These are phyloP conservation scores for Zosterops japonicus DNA, from an alignment of 2,113 vertebrate genomes.

Conservation along the genomic window DNA sequence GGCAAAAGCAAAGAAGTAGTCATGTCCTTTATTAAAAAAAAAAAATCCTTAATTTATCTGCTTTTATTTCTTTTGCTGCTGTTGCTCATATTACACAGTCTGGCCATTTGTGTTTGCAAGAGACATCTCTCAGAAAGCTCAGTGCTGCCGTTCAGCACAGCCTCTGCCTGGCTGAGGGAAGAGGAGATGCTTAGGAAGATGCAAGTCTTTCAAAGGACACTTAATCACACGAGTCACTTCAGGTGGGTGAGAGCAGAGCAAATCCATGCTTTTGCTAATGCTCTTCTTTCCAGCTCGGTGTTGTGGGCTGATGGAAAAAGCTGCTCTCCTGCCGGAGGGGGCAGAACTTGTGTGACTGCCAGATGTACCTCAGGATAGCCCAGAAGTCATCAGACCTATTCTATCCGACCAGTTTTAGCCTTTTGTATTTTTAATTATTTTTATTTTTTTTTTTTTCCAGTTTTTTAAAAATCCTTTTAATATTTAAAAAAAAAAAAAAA, in stretches of 20 bases:
- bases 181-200: conserved; percentile 9
- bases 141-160: not conserved
- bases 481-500: conserved; percentile 14
- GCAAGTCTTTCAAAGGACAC: conserved; percentile 59
- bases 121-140: not conserved
- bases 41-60: not conserved
- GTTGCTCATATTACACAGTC: not conserved
- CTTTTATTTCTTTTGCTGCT: conserved; percentile 9
- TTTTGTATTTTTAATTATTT: not conserved
- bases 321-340: not conserved
- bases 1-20: not conserved
- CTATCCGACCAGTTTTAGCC: conserved; percentile 60
- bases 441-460: not conserved
- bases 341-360: conserved; percentile 2
- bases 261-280: not conserved
- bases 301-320: not conserved
- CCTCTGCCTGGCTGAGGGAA: conserved; percentile 18
- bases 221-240: conserved; percentile 45
- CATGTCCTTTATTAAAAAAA: not conserved
- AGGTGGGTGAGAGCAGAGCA: conserved; percentile 7
- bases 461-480: conserved; percentile 21
- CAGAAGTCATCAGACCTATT: conserved; percentile 63
- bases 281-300: conserved; percentile 6
- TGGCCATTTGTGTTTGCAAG: not conserved
- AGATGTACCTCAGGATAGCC: not conserved